Conservation (phyloP, 2,797 vertebrate genomes). For the Sebastes vulpes region DNA sequence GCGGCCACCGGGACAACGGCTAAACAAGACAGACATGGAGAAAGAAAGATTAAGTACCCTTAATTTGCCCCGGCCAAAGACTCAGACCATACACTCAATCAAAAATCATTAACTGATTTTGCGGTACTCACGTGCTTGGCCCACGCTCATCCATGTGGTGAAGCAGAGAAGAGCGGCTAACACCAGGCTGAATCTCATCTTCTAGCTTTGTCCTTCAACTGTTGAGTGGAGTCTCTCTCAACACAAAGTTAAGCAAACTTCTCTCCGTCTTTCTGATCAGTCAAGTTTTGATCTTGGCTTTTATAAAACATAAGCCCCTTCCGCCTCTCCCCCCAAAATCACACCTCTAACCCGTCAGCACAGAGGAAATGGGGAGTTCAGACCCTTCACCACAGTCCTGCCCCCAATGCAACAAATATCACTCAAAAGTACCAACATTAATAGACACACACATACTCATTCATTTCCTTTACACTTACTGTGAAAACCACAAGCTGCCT, state of each 20-base stretch:
- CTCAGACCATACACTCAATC: background rate
- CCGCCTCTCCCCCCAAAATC: background rate
- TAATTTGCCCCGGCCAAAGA: background rate
- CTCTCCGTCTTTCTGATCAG: too few species aligned
- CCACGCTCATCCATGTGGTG: slow-evolving; percentile 27
- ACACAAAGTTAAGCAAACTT: background rate
- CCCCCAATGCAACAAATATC: slow-evolving; percentile 32
- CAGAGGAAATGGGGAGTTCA: slow-evolving; percentile 37
- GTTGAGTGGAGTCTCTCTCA: background rate
- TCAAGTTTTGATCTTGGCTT: too few species aligned
- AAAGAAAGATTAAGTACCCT: background rate
- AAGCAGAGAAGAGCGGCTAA: slow-evolving; percentile 49
- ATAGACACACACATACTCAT: background rate
- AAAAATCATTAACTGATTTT: background rate
- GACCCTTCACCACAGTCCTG: slow-evolving; percentile 20
- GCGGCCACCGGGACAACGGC: accelerated
- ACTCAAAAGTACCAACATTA: background rate
- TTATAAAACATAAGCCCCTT: slow-evolving; percentile 25
- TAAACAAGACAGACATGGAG: slow-evolving; percentile 29
- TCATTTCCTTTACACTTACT: slow-evolving; percentile 19
- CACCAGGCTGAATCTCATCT: slow-evolving; percentile 45
- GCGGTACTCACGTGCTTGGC: slow-evolving; percentile 62
- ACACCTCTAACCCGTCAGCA: background rate
- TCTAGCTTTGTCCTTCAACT: slow-evolving; percentile 14
- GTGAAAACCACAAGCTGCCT: slow-evolving; percentile 23